phyloP scores from a whole-genome alignment of 2,797 vertebrate species.

The Glossophaga mutica region DNA sequence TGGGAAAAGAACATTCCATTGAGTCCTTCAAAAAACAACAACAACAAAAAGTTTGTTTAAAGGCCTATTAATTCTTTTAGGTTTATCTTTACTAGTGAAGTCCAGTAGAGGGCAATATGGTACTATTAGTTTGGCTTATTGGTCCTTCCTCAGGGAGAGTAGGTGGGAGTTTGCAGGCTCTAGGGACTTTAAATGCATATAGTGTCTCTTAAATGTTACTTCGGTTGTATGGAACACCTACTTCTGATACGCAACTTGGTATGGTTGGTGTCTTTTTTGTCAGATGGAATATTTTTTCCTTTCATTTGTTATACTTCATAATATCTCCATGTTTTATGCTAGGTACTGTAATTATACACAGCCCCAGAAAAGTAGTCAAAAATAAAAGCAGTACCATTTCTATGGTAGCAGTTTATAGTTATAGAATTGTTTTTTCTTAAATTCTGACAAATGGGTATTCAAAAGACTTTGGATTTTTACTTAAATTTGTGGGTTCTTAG shows the following conservation, averaged over 20 bases:
- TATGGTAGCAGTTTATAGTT: background rate
- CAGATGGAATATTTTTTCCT: slow-evolving; percentile 30
- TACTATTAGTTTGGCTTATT: slow-evolving; percentile 35
- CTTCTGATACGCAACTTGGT: background rate
- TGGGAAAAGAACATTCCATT: background rate
- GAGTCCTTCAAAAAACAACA: background rate
- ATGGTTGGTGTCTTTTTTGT: slow-evolving; percentile 36
- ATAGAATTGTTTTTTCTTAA: background rate
- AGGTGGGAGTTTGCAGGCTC: background rate
- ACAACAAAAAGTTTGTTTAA: background rate
- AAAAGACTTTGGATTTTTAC: slow-evolving; percentile 16
- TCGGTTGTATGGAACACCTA: background rate
- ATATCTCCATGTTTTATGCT: background rate
- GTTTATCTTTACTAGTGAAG: slow-evolving; percentile 54
- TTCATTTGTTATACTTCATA: slow-evolving; percentile 11
- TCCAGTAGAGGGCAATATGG: slow-evolving; percentile 81
- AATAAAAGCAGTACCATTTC: slow-evolving; percentile 39
- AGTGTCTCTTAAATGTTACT: slow-evolving; percentile 11
- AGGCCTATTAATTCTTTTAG: background rate
- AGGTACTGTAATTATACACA: background rate
- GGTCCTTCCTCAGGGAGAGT: background rate
- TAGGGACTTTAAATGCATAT: slow-evolving; percentile 7
- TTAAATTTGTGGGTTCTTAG: slow-evolving; percentile 12
- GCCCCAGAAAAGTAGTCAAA: background rate
- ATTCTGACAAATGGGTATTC: slow-evolving; percentile 13